Conservation (phyloP, 2,797 vertebrate species). For the Cossypha caffra region DNA sequence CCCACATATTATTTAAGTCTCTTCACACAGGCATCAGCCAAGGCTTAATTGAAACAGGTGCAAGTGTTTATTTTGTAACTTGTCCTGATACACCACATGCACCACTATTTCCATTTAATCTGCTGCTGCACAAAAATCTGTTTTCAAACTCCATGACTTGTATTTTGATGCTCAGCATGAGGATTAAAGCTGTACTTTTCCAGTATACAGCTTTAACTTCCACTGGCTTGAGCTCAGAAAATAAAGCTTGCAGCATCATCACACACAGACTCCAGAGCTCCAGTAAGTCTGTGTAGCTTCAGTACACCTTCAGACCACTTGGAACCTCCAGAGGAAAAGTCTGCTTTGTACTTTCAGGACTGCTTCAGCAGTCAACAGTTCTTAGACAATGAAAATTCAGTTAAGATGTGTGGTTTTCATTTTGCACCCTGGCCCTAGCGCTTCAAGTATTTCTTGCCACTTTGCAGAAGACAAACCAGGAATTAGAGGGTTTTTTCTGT, state of each 20-base stretch:
- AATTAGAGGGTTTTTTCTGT: not conserved
- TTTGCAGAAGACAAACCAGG: not conserved
- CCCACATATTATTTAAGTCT: not conserved
- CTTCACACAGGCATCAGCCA: not conserved
- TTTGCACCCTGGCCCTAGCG: not conserved
- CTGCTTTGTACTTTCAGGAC: not conserved
- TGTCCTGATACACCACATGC: not conserved
- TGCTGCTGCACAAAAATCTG: not conserved
- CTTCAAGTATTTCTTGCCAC: not conserved
- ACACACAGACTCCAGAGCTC: rapidly evolving
- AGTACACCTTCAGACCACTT: rapidly evolving
- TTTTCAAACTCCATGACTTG: not conserved
- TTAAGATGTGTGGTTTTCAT: not conserved
- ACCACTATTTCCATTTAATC: not conserved
- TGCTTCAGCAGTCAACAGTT: not conserved
- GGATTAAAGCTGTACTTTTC: not conserved
- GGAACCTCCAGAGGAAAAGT: not conserved
- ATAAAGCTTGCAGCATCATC: rapidly evolving
- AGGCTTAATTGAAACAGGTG: not conserved
- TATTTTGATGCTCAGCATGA: not conserved
- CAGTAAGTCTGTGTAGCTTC: not conserved
- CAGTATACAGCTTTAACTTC: not conserved
- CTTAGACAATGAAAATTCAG: not conserved
- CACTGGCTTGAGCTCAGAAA: not conserved
- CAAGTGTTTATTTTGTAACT: not conserved